These are phyloP conservation scores for Lanistes nyassanus DNA, from an alignment of 1,140 invertebrate species.

Conservation along the genomic window DNA sequence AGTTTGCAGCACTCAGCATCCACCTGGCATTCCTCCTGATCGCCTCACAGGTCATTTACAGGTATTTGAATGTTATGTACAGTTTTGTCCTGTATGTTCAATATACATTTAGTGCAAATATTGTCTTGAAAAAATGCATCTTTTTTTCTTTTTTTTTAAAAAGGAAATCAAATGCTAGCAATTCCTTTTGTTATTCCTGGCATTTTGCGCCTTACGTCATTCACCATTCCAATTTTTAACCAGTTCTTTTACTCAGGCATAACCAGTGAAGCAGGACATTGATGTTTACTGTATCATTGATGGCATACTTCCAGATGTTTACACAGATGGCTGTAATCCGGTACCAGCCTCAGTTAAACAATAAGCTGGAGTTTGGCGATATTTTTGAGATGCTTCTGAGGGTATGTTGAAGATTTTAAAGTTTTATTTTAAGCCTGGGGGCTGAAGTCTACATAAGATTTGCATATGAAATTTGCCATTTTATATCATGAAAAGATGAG, in stretches of 20 bases:
- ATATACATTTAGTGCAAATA: background rate
- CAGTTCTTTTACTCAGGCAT: too few relatives aligned
- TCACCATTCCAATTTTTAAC: too few relatives aligned
- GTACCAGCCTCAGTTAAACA: slow-evolving; percentile 29
- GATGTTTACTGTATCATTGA: background rate
- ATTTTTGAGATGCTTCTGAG: slow-evolving; percentile 77
- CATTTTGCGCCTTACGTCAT: too few relatives aligned
- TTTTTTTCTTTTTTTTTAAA: background rate
- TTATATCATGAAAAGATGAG: too few relatives aligned
- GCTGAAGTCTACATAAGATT: too few relatives aligned
- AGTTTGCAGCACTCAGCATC: slow-evolving; percentile 84
- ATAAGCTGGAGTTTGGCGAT: slow-evolving; percentile 62
- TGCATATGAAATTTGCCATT: too few relatives aligned
- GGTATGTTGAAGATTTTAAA: too few relatives aligned
- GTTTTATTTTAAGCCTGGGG: too few relatives aligned
- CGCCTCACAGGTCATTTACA: slow-evolving; percentile 75
- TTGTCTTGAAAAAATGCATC: background rate
- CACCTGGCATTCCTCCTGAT: slow-evolving; percentile 75
- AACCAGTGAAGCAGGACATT: background rate
- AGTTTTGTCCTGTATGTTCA: background rate
- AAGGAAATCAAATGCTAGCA: background rate
- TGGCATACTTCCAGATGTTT: slow-evolving; percentile 78
- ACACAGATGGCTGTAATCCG: slow-evolving; percentile 64
- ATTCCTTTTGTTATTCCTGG: background rate
- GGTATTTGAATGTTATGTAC: slow-evolving; percentile 43